A percentile compares a stretch with the other conserved stretches of the same genome.
Evolutionary conservation across 2,113 vertebrate species (phyloP).

Genomic region (Acanthisitta chloris): DNA sequence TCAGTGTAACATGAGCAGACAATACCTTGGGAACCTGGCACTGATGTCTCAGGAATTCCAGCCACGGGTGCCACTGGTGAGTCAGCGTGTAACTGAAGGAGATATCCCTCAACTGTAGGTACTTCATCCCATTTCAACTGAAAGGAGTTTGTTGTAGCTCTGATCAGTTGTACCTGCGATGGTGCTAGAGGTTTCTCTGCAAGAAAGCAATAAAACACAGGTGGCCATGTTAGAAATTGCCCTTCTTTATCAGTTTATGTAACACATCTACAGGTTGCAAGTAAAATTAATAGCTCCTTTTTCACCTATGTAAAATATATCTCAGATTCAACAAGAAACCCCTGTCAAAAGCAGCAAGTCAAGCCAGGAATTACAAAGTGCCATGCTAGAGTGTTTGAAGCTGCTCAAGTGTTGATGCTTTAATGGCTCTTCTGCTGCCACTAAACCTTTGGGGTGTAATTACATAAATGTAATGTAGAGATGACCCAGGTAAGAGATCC

Average conservation of each 20-base stretch:
- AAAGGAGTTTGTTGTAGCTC: constrained; percentile 91
- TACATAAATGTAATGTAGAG: not conserved
- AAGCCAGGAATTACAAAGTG: not conserved
- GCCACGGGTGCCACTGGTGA: constrained; percentile 27
- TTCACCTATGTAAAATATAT: not conserved
- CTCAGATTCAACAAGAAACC: not conserved
- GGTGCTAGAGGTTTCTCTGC: constrained; percentile 86
- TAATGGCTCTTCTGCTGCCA: not conserved
- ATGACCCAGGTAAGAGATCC: not conserved
- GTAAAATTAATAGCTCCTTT: not conserved
- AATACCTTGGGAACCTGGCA: constrained; percentile 70
- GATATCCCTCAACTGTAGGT: constrained; percentile 88
- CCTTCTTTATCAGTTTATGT: not conserved
- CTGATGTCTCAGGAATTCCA: constrained; percentile 55
- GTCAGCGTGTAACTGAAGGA: constrained; percentile 87
- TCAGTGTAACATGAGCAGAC: not conserved
- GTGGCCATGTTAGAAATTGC: not conserved
- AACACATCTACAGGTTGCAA: not conserved
- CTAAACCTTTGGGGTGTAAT: not conserved
- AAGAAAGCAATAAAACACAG: constrained; percentile 15
- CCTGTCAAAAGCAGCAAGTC: not conserved
- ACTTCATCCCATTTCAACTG: constrained; percentile 96
- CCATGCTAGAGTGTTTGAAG: not conserved
- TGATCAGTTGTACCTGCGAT: constrained; percentile 88
- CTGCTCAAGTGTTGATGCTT: not conserved